phyloP scores from a whole-genome alignment of 2,113 vertebrate species.

The Myotis yumanensis region DNA sequence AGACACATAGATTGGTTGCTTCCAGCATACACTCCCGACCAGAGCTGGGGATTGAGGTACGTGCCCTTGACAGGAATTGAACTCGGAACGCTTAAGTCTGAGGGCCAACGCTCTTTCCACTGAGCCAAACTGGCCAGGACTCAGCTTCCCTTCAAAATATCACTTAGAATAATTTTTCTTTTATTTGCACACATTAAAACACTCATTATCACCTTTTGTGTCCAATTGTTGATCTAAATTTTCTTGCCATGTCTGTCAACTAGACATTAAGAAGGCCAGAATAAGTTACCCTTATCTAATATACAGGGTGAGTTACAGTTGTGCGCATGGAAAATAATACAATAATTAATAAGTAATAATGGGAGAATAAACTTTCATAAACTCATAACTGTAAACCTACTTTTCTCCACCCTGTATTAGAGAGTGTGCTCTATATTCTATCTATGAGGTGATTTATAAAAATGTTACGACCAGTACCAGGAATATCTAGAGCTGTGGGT shows the following conservation, averaged over 20 bases:
- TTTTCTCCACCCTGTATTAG: background rate
- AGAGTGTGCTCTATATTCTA: background rate
- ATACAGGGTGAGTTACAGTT: background rate
- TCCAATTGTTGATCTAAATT: constrained; percentile 3
- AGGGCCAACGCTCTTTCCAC: too few relatives aligned
- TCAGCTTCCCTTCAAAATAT: constrained; percentile 11
- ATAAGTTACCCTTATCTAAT: background rate
- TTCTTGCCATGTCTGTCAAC: constrained; percentile 16
- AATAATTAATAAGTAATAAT: background rate
- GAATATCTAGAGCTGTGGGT: background rate
- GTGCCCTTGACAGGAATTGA: too few relatives aligned
- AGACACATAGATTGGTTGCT: too few relatives aligned
- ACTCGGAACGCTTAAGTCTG: too few relatives aligned
- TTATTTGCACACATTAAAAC: background rate
- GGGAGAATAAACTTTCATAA: background rate
- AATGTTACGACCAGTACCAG: constrained; percentile 13
- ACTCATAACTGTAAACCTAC: background rate
- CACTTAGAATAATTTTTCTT: background rate
- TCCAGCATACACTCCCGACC: too few relatives aligned
- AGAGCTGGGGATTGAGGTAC: too few relatives aligned
- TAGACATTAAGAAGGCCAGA: background rate
- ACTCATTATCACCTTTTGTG: background rate
- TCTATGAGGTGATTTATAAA: constrained; percentile 29
- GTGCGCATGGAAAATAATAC: background rate
- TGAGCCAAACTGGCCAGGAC: too few relatives aligned